These are phyloP conservation scores for Andrena dorsata DNA, from an alignment of 2,888 invertebrate genomes.

Conservation along the genomic window DNA sequence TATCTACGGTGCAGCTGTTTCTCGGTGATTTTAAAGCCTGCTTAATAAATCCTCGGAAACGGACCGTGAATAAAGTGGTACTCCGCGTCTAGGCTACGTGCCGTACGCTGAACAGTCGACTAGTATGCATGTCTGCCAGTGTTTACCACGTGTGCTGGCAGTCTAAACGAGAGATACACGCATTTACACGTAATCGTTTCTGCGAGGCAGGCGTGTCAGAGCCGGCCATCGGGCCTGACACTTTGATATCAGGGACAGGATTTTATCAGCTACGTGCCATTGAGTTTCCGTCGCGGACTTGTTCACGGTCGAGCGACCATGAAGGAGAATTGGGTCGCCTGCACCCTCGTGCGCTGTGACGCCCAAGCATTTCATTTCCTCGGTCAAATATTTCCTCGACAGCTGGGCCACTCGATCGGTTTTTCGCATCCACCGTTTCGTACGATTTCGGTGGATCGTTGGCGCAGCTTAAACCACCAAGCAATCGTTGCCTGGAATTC, in stretches of 20 bases:
- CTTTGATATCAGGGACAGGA: no score
- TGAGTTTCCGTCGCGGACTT: not conserved
- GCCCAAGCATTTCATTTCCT: not conserved
- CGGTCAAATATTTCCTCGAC: not conserved
- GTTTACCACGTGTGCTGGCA: constrained; percentile 44
- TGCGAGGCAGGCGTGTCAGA: constrained; percentile 2
- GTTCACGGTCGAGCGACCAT: not conserved
- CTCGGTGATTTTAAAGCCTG: not conserved
- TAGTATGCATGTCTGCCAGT: not conserved
- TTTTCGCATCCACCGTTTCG: no score
- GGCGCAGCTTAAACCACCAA: not conserved
- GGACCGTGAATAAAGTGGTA: constrained; percentile 10
- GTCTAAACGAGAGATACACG: constrained; percentile 2
- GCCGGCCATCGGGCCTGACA: not conserved
- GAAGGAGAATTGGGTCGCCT: constrained; percentile 20
- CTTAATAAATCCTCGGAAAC: constrained; percentile 19
- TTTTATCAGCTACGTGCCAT: constrained; percentile 1
- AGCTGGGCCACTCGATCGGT: no score
- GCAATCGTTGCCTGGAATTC: constrained; percentile 11
- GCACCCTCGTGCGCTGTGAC: not conserved
- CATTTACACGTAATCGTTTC: constrained; percentile 30
- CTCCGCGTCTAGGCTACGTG: no score
- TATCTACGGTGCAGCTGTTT: not conserved
- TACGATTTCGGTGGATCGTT: no score
- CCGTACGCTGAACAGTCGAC: no score